phyloP scores from a whole-genome alignment of 2,888 invertebrate genomes.

The Epinotia nisella region DNA sequence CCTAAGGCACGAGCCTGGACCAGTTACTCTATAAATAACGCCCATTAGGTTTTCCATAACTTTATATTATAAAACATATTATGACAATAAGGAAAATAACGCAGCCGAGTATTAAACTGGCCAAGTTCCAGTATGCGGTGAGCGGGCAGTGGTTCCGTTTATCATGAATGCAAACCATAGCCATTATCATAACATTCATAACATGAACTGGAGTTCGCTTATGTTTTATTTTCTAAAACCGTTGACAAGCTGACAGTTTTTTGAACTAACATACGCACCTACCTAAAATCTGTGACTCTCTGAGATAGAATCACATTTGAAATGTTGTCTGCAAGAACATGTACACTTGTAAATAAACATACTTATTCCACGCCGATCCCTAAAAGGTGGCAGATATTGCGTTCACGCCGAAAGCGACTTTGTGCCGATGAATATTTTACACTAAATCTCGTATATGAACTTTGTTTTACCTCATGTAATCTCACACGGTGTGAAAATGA shows the following conservation, averaged over 20 bases:
- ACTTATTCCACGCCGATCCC: conserved; percentile 41
- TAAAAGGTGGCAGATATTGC: conserved; percentile 56
- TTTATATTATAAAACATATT: conserved; percentile 37
- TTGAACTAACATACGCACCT: too few species aligned
- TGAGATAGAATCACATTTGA: conserved; percentile 3
- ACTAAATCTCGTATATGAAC: conserved; percentile 58
- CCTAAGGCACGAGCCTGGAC: not conserved
- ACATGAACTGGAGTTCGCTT: too few species aligned
- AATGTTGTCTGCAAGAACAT: not conserved
- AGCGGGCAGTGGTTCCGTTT: conserved; percentile 34
- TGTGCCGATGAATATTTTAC: conserved; percentile 70
- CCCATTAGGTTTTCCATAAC: conserved; percentile 27
- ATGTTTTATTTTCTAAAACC: too few species aligned
- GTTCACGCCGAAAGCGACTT: conserved; percentile 57
- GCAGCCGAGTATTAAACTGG: conserved; percentile 12
- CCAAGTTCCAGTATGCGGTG: conserved; percentile 31
- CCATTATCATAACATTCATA: not conserved
- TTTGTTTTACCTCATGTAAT: conserved; percentile 56
- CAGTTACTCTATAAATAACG: conserved; percentile 17
- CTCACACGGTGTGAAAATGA: conserved; percentile 63
- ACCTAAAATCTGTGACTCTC: not conserved
- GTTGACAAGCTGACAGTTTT: too few species aligned
- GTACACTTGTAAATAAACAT: conserved; percentile 3
- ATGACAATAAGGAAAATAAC: conserved; percentile 28
- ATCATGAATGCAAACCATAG: conserved; percentile 1